A percentile compares a stretch with the other conserved stretches of the same genome.
Evolutionary conservation across 2,113 vertebrate species (phyloP).

Genomic region (Tretioscincus oriximinensis): DNA sequence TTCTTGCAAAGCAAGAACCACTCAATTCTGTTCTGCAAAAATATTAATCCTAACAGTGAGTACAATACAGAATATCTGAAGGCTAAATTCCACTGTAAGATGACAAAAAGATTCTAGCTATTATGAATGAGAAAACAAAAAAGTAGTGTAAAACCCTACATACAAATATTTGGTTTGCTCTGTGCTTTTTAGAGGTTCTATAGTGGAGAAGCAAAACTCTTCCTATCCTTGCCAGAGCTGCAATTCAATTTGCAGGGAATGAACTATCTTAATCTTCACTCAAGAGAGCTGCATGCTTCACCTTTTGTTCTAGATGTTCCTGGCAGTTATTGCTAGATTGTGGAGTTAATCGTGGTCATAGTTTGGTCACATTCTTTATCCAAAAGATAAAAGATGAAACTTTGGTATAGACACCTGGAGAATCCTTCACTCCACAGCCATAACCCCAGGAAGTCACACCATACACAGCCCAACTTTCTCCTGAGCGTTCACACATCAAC

Average conservation of each 20-base stretch:
- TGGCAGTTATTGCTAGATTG: not conserved
- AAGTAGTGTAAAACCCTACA: not conserved
- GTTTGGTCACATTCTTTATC: slow-evolving; percentile 86
- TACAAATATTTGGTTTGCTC: not conserved
- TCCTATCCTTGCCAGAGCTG: not conserved
- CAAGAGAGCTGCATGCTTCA: slow-evolving; percentile 4
- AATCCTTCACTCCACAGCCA: slow-evolving; percentile 87
- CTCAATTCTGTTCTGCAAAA: not conserved
- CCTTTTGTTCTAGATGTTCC: slow-evolving; percentile 28
- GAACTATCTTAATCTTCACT: not conserved
- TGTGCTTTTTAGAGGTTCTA: not conserved
- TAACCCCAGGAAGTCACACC: slow-evolving; percentile 98
- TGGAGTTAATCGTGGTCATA: slow-evolving; percentile 48
- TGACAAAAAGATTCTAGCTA: not conserved
- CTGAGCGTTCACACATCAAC: slow-evolving; percentile 85
- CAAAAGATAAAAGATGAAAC: slow-evolving; percentile 90
- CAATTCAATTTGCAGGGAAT: not conserved
- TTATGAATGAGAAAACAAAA: not conserved
- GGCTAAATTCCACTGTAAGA: not conserved
- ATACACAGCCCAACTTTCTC: slow-evolving; percentile 88
- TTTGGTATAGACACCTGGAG: slow-evolving; percentile 96
- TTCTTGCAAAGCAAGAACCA: not conserved
- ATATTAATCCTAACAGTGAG: not conserved
- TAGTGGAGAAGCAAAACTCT: not conserved
- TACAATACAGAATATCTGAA: not conserved